Conservation (phyloP, 2,113 vertebrate genomes). For the Ibidorhyncha struthersii region DNA sequence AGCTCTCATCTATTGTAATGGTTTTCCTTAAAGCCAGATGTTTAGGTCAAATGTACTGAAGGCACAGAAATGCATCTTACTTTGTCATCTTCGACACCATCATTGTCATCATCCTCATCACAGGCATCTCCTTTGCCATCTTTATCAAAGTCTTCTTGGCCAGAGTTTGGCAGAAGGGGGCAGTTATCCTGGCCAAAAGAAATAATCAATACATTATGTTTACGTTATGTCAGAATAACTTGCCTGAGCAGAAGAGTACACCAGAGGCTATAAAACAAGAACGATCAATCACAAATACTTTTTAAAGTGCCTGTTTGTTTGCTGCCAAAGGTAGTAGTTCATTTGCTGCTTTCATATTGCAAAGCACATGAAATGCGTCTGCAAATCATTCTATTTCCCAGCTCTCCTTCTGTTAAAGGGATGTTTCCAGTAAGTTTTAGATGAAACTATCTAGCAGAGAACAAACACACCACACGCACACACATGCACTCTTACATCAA, state of each 20-base stretch:
- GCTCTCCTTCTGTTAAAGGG: background rate
- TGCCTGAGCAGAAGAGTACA: background rate
- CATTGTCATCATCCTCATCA: constrained; percentile 96
- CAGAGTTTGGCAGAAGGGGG: constrained; percentile 95
- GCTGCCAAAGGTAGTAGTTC: constrained; percentile 25
- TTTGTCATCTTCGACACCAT: constrained; percentile 90
- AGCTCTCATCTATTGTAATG: background rate
- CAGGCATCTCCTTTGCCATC: constrained; percentile 96
- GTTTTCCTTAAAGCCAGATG: background rate
- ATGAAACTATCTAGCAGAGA: background rate
- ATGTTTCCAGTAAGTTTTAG: background rate
- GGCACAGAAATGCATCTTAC: constrained; percentile 65
- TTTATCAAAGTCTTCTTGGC: constrained; percentile 97
- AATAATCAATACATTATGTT: background rate
- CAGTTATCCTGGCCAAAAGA: constrained; percentile 89
- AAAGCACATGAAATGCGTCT: constrained; percentile 21
- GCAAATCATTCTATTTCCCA: background rate
- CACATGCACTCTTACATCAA: background rate
- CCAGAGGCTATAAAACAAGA: background rate
- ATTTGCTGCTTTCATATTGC: background rate
- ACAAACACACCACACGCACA: background rate
- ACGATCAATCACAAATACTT: background rate
- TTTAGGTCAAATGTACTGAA: background rate
- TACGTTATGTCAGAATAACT: background rate
- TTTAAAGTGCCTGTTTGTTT: background rate